Conservation (phyloP, 2,113 vertebrate genomes). For the Peromyscus polionotus region DNA sequence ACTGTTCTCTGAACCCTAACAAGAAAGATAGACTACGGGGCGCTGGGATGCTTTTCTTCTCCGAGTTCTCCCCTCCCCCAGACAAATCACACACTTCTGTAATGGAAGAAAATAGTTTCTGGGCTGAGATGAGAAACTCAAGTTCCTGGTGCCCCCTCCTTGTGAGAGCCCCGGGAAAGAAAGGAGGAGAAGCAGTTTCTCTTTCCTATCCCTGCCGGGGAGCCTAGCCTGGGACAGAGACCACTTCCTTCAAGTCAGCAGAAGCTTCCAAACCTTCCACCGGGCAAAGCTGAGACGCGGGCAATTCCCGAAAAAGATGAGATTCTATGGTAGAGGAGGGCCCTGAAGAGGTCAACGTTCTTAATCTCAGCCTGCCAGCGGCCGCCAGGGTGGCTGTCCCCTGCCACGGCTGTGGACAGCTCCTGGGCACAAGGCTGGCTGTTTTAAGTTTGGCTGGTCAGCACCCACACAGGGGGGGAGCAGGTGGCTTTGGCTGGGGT, state of each 20-base stretch:
- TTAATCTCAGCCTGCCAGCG: conserved; percentile 31
- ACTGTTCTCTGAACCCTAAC: not conserved
- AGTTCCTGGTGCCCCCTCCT: conserved; percentile 31
- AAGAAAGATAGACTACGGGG: not conserved
- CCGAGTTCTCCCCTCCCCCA: not conserved
- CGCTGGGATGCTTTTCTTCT: not conserved
- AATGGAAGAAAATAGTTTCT: conserved; percentile 69
- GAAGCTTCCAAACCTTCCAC: not conserved
- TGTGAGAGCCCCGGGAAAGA: conserved; percentile 28
- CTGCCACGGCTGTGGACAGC: conserved; percentile 64
- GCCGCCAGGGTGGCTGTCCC: conserved; percentile 1
- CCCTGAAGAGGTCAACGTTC: not conserved
- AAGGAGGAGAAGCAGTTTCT: conserved; percentile 57
- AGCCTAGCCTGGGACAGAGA: not conserved
- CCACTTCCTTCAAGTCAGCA: not conserved
- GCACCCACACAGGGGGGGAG: not conserved
- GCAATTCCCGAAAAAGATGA: not conserved
- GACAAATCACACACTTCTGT: conserved; percentile 68
- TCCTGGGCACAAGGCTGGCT: conserved; percentile 28
- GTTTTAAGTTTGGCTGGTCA: not conserved
- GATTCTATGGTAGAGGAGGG: not conserved
- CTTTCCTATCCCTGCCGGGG: not conserved
- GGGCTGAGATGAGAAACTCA: conserved; percentile 67
- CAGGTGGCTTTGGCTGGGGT: conserved; percentile 28
- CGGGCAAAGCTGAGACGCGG: not conserved